These are phyloP conservation scores for Amblyteles armatorius DNA, from an alignment of 2,888 invertebrate species.

Conservation along the genomic window DNA sequence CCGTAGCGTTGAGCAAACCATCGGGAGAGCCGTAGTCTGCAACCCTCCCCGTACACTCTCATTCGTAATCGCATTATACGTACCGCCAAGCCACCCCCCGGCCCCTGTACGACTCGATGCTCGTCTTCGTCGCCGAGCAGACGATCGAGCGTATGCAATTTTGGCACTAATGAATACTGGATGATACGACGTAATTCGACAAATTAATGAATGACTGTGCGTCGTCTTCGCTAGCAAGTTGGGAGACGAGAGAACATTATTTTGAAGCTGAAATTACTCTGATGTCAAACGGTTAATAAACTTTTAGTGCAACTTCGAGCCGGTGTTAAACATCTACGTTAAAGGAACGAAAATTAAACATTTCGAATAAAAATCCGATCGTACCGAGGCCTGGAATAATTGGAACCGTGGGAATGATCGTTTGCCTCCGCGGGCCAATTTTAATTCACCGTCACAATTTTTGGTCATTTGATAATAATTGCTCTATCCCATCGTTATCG, in stretches of 20 bases:
- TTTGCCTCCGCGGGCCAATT: too few relatives aligned
- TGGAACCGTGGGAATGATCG: too few relatives aligned
- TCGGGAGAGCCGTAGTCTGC: constrained; percentile 31
- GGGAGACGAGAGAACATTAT: neutral
- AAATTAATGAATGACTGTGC: neutral
- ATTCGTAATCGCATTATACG: constrained; percentile 52
- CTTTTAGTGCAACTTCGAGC: too few relatives aligned
- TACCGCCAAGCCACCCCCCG: constrained; percentile 13
- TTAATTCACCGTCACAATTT: too few relatives aligned
- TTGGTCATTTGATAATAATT: too few relatives aligned
- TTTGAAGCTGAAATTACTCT: neutral
- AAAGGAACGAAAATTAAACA: too few relatives aligned
- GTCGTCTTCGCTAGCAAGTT: neutral
- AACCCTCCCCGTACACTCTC: constrained; percentile 31
- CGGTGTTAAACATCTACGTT: too few relatives aligned
- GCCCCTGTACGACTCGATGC: neutral
- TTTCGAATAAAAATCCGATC: too few relatives aligned
- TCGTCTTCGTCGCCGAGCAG: constrained; percentile 10
- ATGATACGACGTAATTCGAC: neutral
- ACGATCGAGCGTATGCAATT: constrained; percentile 19
- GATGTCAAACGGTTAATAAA: too few relatives aligned
- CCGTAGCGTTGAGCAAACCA: constrained; percentile 48
- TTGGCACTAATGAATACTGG: constrained; percentile 8
- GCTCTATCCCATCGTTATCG: neutral
- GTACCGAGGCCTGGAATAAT: too few relatives aligned